Evolutionary conservation across 1,140 invertebrate species (phyloP), one percentile per base, ranked within the genome.

Genomic region (Drepana arcuata): DNA sequence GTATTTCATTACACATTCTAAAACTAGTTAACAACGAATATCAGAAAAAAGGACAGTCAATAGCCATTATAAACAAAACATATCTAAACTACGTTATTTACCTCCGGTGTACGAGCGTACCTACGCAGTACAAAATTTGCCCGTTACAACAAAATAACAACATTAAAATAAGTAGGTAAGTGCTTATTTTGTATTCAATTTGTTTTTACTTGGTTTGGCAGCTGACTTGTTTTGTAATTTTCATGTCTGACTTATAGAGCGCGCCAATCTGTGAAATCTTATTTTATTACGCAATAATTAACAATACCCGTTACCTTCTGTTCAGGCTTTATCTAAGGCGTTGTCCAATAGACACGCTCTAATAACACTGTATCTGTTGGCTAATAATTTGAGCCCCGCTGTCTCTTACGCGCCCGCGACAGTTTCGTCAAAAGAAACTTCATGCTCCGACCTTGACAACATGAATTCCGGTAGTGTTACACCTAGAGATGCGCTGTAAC

Each of bases 401-500:
- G 11, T 34, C 18, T 47, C 45, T 57, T 80, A 82, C 54, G 59
- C 73, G 41, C 71, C 68, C n/a, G 70, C 69, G 32, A 82, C 68
- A n/a, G 48, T 56, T 54, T 87, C 86, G 51, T 91, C 90, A 52
- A 91, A 91, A 29, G 87, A 84, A 41, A 71, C 74, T 65, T 92
- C 90, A 35, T 88, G 86, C 27, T 90, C 88, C 14, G 89, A 89
- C 56, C 85, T 87, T 21, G 85, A 74, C 14, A 91, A 53, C 89
- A 91, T 91, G 54, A 86, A 91, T 39, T 84, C 85, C 0, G 90
- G 90, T 23, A 92, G 67, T 9, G 86, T 85, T 2, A 90, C 80
- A 11, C 88, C 88, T 12, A 90, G 80, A 10, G 74, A 51, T 36
- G 87, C 86, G 47, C 90, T 89, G 46, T 88, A 91, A 15, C 83